Percentiles rank a stretch among this genome's conserved stretches.
phyloP scores from a whole-genome alignment of 2,888 invertebrate species.

The Andrena trimmerana region DNA sequence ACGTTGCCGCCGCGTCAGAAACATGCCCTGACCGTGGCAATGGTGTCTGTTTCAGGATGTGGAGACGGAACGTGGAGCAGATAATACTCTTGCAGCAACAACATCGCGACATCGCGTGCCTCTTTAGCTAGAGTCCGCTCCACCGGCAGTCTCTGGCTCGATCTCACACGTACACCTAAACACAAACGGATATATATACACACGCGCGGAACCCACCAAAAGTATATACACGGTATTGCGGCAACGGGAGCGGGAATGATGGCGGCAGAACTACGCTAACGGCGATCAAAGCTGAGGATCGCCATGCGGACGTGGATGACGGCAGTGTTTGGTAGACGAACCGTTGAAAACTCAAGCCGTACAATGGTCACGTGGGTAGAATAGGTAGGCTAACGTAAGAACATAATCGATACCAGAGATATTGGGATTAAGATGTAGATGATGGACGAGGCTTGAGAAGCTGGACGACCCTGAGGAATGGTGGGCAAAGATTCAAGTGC shows the following conservation, averaged over 20 bases:
- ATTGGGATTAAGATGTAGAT: conserved; percentile 13
- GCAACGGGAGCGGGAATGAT: conserved; percentile 6
- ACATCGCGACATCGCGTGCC: conserved; percentile 80
- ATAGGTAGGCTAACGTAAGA: not conserved
- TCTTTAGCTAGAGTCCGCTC: conserved; percentile 78
- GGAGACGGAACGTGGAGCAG: conserved; percentile 82
- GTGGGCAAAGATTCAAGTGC: not conserved
- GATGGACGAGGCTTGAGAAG: not conserved
- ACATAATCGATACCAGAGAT: not conserved
- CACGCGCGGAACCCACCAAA: conserved; percentile 56
- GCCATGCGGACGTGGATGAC: not conserved
- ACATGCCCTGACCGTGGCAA: not conserved
- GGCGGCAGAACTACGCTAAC: not conserved
- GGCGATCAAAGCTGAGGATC: not conserved
- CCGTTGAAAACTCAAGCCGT: not conserved
- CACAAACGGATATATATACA: conserved; percentile 51
- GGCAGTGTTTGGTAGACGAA: not conserved
- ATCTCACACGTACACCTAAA: conserved; percentile 75
- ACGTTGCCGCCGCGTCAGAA: not conserved
- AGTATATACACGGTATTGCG: conserved; percentile 30
- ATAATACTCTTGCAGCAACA: conserved; percentile 79
- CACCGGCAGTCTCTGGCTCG: conserved; percentile 75
- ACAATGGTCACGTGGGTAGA: not conserved
- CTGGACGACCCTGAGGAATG: not conserved
- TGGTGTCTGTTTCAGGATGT: conserved; percentile 77